Percentiles rank a stretch among this genome's conserved stretches.
Conservation (phyloP, 2,797 vertebrate species). For the Botia almorhae region DNA sequence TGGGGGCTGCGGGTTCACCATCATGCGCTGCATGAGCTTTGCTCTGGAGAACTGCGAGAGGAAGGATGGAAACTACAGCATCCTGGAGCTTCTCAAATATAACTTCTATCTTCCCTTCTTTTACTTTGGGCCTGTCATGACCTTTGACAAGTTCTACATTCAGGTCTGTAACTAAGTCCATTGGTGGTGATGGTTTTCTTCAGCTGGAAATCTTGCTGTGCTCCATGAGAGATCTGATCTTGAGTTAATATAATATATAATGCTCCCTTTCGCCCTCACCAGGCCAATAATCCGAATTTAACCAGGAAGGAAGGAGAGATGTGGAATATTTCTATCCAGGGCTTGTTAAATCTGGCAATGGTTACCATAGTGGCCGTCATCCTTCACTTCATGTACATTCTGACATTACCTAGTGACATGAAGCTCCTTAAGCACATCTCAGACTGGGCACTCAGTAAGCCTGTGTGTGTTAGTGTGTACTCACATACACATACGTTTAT, state of each 20-base stretch:
- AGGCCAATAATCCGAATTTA: constrained; percentile 82
- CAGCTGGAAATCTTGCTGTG: background rate
- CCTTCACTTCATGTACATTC: constrained; percentile 97
- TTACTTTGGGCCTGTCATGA: constrained; percentile 98
- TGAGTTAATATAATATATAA: constrained; percentile 46
- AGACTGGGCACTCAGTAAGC: constrained; percentile 90
- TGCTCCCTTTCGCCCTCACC: constrained; percentile 47
- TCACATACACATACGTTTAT: background rate
- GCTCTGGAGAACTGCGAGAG: constrained; percentile 89
- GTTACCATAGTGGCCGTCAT: constrained; percentile 84
- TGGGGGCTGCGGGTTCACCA: constrained; percentile 90
- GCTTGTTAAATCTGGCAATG: constrained; percentile 76
- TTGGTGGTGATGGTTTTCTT: background rate
- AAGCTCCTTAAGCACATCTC: constrained; percentile 87
- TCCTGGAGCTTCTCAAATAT: constrained; percentile 94
- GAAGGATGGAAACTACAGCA: constrained; percentile 87
- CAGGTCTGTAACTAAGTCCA: constrained; percentile 77
- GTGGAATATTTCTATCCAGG: constrained; percentile 84
- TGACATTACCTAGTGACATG: constrained; percentile 88
- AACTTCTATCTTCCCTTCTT: constrained; percentile 99
- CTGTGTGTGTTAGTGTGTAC: background rate
- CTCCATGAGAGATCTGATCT: background rate
- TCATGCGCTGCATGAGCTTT: constrained; percentile 95
- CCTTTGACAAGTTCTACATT: constrained; percentile 88
- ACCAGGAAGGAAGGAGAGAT: constrained; percentile 86